Conservation (phyloP, 2,888 invertebrate genomes). For the Nowickia ferox region DNA sequence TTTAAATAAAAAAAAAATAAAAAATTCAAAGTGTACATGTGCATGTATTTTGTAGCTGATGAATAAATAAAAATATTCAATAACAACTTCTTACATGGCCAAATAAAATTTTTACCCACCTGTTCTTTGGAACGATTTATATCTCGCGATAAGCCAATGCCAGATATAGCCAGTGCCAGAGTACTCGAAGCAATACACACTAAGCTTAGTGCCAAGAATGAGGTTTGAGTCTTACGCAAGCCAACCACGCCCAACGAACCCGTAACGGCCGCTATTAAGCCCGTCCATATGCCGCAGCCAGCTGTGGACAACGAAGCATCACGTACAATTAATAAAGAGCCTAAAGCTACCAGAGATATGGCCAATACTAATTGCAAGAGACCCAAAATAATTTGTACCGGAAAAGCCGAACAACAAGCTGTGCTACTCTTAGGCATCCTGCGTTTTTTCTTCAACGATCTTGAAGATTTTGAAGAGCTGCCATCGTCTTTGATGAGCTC, state of each 20-base stretch:
- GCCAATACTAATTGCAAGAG: slow-evolving; percentile 81
- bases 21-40: background rate
- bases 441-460: slow-evolving; percentile 70
- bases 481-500: slow-evolving; percentile 79
- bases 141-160: slow-evolving; percentile 82
- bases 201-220: slow-evolving; percentile 82
- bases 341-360: slow-evolving; percentile 81
- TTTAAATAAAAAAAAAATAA: too few species aligned
- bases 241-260: slow-evolving; percentile 83
- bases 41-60: background rate
- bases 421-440: slow-evolving; percentile 74
- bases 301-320: slow-evolving; percentile 81
- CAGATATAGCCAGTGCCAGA: slow-evolving; percentile 82
- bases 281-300: slow-evolving; percentile 82
- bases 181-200: slow-evolving; percentile 83
- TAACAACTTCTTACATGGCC: too few species aligned
- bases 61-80: too few species aligned
- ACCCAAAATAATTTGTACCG: slow-evolving; percentile 80
- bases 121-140: slow-evolving; percentile 80
- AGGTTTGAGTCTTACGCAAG: slow-evolving; percentile 82
- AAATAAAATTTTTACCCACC: slow-evolving; percentile 70
- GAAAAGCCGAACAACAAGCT: slow-evolving; percentile 79
- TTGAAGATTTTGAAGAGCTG: slow-evolving; percentile 74
- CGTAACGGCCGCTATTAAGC: slow-evolving; percentile 81
- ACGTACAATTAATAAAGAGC: slow-evolving; percentile 81